These are phyloP conservation scores for Drosophila kepulauana DNA, from an alignment of 1,140 invertebrate species.

Conservation along the genomic window DNA sequence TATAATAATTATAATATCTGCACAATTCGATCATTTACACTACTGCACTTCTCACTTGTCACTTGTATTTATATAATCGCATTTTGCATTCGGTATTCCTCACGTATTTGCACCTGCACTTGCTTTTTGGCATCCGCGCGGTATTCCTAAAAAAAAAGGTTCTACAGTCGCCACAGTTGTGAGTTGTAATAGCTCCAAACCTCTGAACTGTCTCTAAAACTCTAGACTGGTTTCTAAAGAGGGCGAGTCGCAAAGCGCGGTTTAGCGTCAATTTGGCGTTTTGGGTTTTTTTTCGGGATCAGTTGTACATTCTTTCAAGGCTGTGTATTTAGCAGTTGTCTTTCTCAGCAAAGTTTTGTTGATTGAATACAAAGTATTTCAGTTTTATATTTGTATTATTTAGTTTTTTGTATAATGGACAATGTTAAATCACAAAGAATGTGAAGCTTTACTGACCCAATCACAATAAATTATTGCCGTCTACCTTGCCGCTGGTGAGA, in stretches of 20 bases:
- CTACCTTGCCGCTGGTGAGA: slow-evolving; percentile 40
- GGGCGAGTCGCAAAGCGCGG: slow-evolving; percentile 18
- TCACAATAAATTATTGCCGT: slow-evolving; percentile 8
- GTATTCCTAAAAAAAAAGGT: slow-evolving; percentile 38
- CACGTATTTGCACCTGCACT: slow-evolving; percentile 41
- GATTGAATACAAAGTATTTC: not conserved
- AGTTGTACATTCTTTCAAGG: slow-evolving; percentile 31
- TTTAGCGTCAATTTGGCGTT: slow-evolving; percentile 49
- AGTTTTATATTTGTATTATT: not conserved
- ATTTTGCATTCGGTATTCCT: slow-evolving; percentile 43
- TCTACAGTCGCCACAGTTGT: slow-evolving; percentile 53
- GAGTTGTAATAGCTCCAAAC: slow-evolving; percentile 41
- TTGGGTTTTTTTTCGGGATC: slow-evolving; percentile 28
- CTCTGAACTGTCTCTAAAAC: slow-evolving; percentile 10
- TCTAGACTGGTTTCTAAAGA: slow-evolving; percentile 8
- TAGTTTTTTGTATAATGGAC: not conserved
- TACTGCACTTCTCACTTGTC: slow-evolving; percentile 31
- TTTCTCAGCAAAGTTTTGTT: not conserved
- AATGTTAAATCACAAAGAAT: slow-evolving; percentile 1
- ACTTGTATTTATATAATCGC: slow-evolving; percentile 33
- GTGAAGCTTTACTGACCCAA: slow-evolving; percentile 17
- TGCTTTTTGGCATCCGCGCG: slow-evolving; percentile 54
- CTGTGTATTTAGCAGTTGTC: slow-evolving; percentile 14
- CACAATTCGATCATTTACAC: slow-evolving; percentile 42
- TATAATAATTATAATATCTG: slow-evolving; percentile 24